These are phyloP conservation scores for Bacillus rossius DNA, from an alignment of 1,140 invertebrate species.

Conservation along the genomic window DNA sequence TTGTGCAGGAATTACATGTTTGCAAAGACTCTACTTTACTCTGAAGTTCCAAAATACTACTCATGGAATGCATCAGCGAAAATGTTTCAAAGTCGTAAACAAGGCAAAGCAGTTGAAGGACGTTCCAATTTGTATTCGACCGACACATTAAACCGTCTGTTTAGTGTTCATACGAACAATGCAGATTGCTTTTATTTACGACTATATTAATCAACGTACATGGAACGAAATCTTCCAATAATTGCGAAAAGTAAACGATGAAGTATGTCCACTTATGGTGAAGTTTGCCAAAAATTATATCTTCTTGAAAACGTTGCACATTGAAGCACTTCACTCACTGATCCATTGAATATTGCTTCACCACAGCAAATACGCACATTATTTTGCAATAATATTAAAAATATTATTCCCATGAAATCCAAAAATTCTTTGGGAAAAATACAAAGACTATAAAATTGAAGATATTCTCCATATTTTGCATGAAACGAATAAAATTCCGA, in stretches of 20 bases:
- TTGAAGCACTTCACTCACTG: constrained; percentile 35
- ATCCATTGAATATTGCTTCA: constrained; percentile 27
- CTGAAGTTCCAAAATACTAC: constrained; percentile 37
- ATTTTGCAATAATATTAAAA: constrained; percentile 39
- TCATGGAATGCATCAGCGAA: constrained; percentile 35
- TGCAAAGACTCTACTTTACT: constrained; percentile 37
- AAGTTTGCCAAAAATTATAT: constrained; percentile 33
- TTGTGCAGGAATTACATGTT: constrained; percentile 32
- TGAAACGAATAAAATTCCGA: constrained; percentile 4
- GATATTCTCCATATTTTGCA: constrained; percentile 29
- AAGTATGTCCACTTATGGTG: constrained; percentile 40
- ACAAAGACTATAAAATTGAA: constrained; percentile 32
- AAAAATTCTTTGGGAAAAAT: constrained; percentile 33
- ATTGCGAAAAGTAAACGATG: constrained; percentile 37
- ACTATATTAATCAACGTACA: constrained; percentile 37
- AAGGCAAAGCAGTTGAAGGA: constrained; percentile 25
- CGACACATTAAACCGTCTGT: constrained; percentile 35
- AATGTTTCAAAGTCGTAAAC: constrained; percentile 24
- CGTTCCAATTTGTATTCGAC: constrained; percentile 27
- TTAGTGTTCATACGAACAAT: constrained; percentile 36
- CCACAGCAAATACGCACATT: constrained; percentile 39
- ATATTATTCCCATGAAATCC: constrained; percentile 32
- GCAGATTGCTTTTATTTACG: constrained; percentile 39
- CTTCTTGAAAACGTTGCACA: constrained; percentile 40
- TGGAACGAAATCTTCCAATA: constrained; percentile 38